phyloP scores from a whole-genome alignment of 2,888 invertebrate genomes.

The Villa cingulata region DNA sequence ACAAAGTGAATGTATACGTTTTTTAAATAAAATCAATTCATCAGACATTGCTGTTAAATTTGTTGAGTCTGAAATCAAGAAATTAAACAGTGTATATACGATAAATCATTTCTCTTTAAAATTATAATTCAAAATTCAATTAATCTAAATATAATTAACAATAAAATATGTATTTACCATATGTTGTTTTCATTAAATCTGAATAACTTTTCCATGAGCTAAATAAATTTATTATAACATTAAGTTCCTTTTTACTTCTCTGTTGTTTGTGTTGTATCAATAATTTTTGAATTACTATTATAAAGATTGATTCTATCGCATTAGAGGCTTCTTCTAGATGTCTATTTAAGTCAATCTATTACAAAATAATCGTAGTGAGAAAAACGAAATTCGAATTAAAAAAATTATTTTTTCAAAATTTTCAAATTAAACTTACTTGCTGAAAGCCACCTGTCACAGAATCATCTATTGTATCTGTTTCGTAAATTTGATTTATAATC shows the following conservation, averaged over 20 bases:
- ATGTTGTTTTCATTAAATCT: conserved; percentile 16
- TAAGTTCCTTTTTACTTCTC: conserved; percentile 1
- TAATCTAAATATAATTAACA: neutral
- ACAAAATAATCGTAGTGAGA: neutral
- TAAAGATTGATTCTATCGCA: conserved; percentile 22
- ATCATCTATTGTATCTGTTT: conserved; percentile 34
- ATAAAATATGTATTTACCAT: conserved; percentile 18
- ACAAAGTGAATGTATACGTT: conserved; percentile 21
- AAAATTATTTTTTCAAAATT: neutral
- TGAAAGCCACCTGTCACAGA: conserved; percentile 78
- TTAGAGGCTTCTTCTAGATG: conserved; percentile 55
- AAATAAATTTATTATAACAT: conserved; percentile 18
- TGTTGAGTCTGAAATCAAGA: conserved; percentile 19
- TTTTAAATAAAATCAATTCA: conserved; percentile 26
- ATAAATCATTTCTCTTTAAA: too few species aligned
- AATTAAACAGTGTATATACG: neutral
- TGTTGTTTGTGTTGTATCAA: conserved; percentile 10
- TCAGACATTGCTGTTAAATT: conserved; percentile 20
- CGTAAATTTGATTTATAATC: conserved; percentile 28
- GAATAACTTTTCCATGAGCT: conserved; percentile 26
- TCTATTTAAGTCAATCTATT: conserved; percentile 32
- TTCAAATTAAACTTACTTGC: conserved; percentile 45
- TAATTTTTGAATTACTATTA: conserved; percentile 20
- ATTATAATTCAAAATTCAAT: neutral
- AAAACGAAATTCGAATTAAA: neutral